Evolutionary conservation across 2,888 invertebrate species (phyloP), one percentile per base, ranked within the genome.

Genomic region (Drosophila affinis): DNA sequence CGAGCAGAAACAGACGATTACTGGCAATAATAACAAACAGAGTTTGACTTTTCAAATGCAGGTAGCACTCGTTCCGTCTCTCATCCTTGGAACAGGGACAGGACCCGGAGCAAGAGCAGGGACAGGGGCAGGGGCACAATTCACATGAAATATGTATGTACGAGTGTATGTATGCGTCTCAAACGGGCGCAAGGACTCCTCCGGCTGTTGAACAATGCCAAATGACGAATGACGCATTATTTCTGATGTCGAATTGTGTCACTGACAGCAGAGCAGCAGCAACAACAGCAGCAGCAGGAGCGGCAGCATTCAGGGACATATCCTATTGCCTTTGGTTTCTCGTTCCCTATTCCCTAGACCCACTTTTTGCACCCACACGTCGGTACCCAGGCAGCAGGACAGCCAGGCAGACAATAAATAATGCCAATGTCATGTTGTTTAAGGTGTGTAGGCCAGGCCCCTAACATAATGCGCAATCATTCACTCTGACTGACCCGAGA

Each of bases 211-310:
- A 81, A 81, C 85, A 85, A 88, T 79, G 72, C 63, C 65, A 71
- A 84, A 88, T 85, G 87, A 85, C 88, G 85, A 85, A 85, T 85
- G 85, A 85, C 85, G 67, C 64, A 74, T 76, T 76, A 67, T 68
- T 74, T 67, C 67, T 44, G 67, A 56, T 70, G 59, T 72, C 62
- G 63, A 72, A 86, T 83, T 77, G 77, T 77, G 88, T 79, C 87
- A 85, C 71, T 83, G 88, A 86, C 81, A 88, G 24, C 24, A 24
- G 24, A 24, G 24, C 24, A 24, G 24, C 24, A 24, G 21, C 21
- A 21, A 79, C 64, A 57, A 79, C 64, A 57, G 32, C 32, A 32
- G 32, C 32, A 57, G 34, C 34, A 32, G 32, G 3, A 18, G 51
- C 45, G 32, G 46, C 56, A 60, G 55, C 27, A 53, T 51, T 51